phyloP scores from a whole-genome alignment of 53 echinoderm and acorn worm genomes.

The Crossaster papposus region DNA sequence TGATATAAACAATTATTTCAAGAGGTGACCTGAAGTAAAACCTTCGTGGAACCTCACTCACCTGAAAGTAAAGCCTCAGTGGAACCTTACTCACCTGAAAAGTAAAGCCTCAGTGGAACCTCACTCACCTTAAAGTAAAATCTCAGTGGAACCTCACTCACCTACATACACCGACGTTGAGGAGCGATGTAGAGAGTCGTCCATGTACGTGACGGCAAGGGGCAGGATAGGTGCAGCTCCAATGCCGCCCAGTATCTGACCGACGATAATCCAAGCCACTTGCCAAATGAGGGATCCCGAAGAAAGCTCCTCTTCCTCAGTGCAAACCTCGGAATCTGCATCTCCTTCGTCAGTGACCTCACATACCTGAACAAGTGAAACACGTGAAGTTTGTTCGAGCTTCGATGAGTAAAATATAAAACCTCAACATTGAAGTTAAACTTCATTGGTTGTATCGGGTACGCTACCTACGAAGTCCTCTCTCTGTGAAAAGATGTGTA shows the following conservation, averaged over 20 bases:
- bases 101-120: no score
- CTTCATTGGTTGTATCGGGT: no score
- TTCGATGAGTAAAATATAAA: no score
- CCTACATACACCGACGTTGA: slow-evolving; percentile 79
- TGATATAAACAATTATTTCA: neutral
- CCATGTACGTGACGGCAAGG: slow-evolving; percentile 82
- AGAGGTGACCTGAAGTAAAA: neutral
- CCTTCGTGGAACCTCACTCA: no score
- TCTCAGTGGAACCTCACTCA: slow-evolving; percentile 43
- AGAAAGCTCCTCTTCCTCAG: slow-evolving; percentile 37
- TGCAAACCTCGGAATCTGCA: slow-evolving; percentile 22
- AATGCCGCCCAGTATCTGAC: slow-evolving; percentile 68
- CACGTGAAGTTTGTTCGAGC: neutral
- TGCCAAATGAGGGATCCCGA: slow-evolving; percentile 73
- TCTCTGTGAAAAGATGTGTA: no score
- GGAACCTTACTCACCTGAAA: slow-evolving; percentile 69
- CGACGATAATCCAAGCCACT: slow-evolving; percentile 79
- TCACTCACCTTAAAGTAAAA: no score
- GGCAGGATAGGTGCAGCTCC: slow-evolving; percentile 70
- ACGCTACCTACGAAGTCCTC: no score
- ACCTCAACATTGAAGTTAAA: no score
- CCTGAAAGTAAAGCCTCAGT: no score
- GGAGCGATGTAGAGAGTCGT: slow-evolving; percentile 72
- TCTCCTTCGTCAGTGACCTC: neutral
- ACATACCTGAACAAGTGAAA: neutral